Evolutionary conservation across 30 jellyfish, hydroid and myxozoan genomes (phyloP).

Genomic region (Haliclystus octoradiatus): DNA sequence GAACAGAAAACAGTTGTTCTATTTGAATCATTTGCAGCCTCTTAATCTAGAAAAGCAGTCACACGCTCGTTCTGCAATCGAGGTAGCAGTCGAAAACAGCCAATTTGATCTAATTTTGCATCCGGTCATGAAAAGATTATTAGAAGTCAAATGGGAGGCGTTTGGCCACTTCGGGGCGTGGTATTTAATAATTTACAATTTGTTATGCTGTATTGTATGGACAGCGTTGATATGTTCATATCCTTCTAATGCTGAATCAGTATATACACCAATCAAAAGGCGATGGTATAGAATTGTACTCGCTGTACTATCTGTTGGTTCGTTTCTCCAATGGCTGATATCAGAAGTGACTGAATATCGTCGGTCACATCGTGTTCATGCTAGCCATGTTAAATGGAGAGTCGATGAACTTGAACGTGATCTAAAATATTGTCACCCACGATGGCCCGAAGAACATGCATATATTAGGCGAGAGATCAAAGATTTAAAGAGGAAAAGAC

Average conservation of each 20-base stretch:
- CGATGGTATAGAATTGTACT: constrained; percentile 16
- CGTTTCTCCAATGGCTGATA: constrained; percentile 24
- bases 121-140: constrained; percentile 69
- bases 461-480: constrained; percentile 73
- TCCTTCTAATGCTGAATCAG: constrained; percentile 21
- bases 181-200: constrained; percentile 23
- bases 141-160: constrained; percentile 71
- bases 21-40: constrained; percentile 55
- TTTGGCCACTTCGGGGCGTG: constrained; percentile 59
- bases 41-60: constrained; percentile 20
- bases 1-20: constrained; percentile 61
- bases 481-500: constrained; percentile 25
- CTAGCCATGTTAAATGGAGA: constrained; percentile 61
- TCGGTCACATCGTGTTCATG: constrained; percentile 33
- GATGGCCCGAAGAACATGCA: constrained; percentile 97
- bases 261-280: constrained; percentile 20
- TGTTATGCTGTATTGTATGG: constrained; percentile 54
- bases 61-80: constrained; percentile 59
- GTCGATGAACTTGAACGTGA: constrained; percentile 58
- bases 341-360: constrained; percentile 48
- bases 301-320: constrained; percentile 27
- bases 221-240: constrained; percentile 52
- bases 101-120: constrained; percentile 66
- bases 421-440: constrained; percentile 60
- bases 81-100: constrained; percentile 82